Percentiles rank a stretch among this genome's conserved stretches.
Evolutionary conservation across 2,113 vertebrate genomes (phyloP).

Genomic region (Poecile atricapillus): DNA sequence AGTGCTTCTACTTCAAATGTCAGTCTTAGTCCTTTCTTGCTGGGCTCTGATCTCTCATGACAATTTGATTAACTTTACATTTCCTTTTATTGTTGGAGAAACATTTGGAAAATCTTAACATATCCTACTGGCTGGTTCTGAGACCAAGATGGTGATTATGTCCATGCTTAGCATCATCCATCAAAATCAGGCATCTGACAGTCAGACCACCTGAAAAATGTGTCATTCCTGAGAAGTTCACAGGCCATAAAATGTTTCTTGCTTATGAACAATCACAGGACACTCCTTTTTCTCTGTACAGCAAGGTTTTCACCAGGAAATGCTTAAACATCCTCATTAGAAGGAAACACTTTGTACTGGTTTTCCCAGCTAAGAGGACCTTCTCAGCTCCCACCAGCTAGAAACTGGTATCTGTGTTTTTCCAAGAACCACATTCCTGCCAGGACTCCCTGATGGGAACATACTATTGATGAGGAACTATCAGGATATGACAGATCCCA

Average conservation of each 20-base stretch:
- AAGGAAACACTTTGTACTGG: background rate
- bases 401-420: background rate
- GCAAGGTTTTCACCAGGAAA: background rate
- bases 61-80: conserved; percentile 71
- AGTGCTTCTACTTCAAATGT: conserved; percentile 55
- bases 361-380: background rate
- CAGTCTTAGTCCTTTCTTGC: conserved; percentile 57
- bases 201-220: conserved; percentile 39
- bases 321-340: background rate
- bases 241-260: background rate
- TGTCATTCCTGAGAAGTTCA: background rate
- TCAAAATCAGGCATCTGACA: conserved; percentile 53
- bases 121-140: conserved; percentile 39
- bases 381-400: background rate
- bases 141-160: conserved; percentile 46
- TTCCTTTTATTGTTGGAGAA: conserved; percentile 67
- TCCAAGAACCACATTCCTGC: background rate
- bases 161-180: conserved; percentile 45
- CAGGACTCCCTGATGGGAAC: background rate
- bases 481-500: background rate
- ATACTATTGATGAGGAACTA: background rate
- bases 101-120: conserved; percentile 68
- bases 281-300: background rate
- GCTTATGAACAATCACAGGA: background rate
- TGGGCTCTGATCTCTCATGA: conserved; percentile 66